Percentiles rank a stretch among this genome's conserved stretches.
Conservation (phyloP, 2,113 vertebrate species). For the Petrocephalus microphthalmus region DNA sequence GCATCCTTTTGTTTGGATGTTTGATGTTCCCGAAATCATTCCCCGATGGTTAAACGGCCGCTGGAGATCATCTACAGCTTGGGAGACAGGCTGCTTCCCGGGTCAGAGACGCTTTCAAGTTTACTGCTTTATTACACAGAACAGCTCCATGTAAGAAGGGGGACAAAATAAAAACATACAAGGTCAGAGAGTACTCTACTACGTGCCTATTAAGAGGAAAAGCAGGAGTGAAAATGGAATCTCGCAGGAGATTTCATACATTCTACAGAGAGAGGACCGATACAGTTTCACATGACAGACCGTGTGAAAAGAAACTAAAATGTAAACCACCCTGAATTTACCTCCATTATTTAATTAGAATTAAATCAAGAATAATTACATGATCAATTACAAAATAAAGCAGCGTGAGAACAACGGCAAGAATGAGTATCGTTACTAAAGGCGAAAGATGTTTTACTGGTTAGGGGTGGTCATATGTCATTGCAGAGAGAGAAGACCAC, state of each 20-base stretch:
- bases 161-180: not conserved
- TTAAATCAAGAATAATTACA: not conserved
- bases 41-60: not conserved
- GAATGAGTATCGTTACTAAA: not conserved
- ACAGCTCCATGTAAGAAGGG: not conserved
- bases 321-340: not conserved
- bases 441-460: not conserved
- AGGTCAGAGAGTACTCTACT: not conserved
- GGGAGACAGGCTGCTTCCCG: not conserved
- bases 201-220: not conserved
- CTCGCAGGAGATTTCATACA: not conserved
- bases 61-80: not conserved
- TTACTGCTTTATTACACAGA: not conserved
- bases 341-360: not conserved
- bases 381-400: not conserved
- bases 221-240: not conserved
- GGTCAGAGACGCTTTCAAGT: not conserved
- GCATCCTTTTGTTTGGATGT: not conserved
- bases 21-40: not conserved
- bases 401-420: not conserved
- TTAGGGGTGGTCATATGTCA: not conserved
- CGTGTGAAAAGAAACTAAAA: not conserved
- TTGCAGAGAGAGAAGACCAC: not conserved
- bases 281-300: not conserved
- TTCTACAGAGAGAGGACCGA: not conserved